phyloP scores from a whole-genome alignment of 2,113 vertebrate genomes.

The Oreamnos americanus region DNA sequence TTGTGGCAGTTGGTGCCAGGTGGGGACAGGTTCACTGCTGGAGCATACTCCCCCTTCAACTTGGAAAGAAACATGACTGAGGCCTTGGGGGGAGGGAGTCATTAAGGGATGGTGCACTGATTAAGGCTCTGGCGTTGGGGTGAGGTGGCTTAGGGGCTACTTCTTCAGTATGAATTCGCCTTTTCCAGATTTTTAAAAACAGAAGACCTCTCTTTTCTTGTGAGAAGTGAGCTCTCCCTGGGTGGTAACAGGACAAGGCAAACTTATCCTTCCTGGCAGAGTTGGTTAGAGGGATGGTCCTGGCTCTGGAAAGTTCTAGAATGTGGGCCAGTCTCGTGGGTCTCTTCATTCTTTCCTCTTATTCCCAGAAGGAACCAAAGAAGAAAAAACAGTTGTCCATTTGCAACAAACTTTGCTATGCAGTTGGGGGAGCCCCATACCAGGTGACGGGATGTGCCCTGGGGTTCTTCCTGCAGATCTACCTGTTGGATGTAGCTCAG shows the following conservation, averaged over 20 bases:
- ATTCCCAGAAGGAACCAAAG: slow-evolving; percentile 72
- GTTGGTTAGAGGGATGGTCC: neutral
- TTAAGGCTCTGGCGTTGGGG: neutral
- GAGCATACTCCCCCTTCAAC: neutral
- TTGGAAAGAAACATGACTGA: neutral
- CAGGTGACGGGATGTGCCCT: slow-evolving; percentile 93
- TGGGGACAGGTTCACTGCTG: slow-evolving; percentile 40
- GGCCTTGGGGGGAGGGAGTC: neutral
- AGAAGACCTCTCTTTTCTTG: slow-evolving; percentile 16
- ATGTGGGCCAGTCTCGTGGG: neutral
- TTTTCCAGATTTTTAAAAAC: neutral
- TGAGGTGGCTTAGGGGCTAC: neutral
- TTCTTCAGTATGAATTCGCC: neutral
- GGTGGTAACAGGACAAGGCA: neutral
- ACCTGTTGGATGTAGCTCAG: slow-evolving; percentile 92
- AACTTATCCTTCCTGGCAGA: neutral
- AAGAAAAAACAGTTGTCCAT: slow-evolving; percentile 83
- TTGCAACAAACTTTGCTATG: slow-evolving; percentile 92
- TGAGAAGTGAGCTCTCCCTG: neutral
- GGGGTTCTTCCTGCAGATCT: slow-evolving; percentile 96
- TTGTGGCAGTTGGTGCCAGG: slow-evolving; percentile 53
- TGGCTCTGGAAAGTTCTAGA: neutral
- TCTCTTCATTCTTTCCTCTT: slow-evolving; percentile 22
- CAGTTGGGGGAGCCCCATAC: slow-evolving; percentile 93
- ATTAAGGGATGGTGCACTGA: neutral